A percentile compares a stretch with the other conserved stretches of the same genome.
Conservation (phyloP, 2,888 invertebrate genomes). For the Ochlodes sylvanus region DNA sequence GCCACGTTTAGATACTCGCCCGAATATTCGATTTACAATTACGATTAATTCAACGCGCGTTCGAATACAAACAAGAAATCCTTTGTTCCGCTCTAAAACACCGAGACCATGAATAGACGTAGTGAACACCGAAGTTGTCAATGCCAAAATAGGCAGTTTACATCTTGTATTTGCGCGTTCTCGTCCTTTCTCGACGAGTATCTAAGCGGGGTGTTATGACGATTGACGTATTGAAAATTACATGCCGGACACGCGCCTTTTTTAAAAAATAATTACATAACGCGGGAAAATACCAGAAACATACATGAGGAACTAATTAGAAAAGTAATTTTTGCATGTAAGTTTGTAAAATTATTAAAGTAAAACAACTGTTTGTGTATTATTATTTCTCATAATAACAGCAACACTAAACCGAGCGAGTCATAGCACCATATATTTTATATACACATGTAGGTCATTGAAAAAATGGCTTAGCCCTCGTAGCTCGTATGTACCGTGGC, state of each 20-base stretch:
- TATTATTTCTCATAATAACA: constrained; percentile 51
- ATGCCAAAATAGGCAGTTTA: too few species aligned
- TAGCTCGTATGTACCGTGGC: constrained; percentile 82
- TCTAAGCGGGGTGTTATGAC: too few species aligned
- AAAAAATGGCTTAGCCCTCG: constrained; percentile 83
- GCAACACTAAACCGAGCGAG: constrained; percentile 72
- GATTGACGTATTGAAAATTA: too few species aligned
- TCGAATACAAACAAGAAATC: too few species aligned
- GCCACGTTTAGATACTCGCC: too few species aligned
- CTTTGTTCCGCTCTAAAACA: too few species aligned
- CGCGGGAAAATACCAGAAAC: constrained; percentile 5
- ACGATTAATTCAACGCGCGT: too few species aligned
- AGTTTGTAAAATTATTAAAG: background rate
- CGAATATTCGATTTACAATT: too few species aligned
- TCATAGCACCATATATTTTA: constrained; percentile 56
- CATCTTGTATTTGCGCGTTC: too few species aligned
- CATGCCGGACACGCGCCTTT: background rate
- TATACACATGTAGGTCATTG: constrained; percentile 85
- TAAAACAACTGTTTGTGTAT: constrained; percentile 5
- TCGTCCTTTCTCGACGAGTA: too few species aligned
- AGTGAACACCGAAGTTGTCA: too few species aligned
- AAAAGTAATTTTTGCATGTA: background rate
- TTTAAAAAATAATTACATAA: background rate
- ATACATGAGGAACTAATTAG: background rate
- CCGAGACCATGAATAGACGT: too few species aligned